phyloP scores from a whole-genome alignment of 2,113 vertebrate genomes.

The Burhinus oedicnemus region DNA sequence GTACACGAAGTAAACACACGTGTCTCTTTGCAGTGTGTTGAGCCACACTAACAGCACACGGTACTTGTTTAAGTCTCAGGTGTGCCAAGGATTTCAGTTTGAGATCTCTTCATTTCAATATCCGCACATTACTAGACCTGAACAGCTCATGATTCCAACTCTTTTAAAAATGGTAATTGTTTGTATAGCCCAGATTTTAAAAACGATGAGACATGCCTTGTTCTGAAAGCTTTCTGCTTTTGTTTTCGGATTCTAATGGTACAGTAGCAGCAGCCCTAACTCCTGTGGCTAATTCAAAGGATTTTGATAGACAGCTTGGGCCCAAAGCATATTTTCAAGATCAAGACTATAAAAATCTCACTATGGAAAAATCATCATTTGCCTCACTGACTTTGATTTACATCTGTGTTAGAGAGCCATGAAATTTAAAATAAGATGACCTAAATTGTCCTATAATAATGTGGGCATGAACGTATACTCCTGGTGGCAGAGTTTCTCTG shows the following conservation, averaged over 20 bases:
- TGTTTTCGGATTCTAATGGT: conserved; percentile 23
- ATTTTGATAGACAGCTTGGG: not conserved
- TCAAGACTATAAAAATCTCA: conserved; percentile 42
- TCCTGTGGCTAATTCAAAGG: conserved; percentile 14
- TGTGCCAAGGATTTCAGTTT: not conserved
- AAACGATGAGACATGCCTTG: not conserved
- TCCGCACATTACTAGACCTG: not conserved
- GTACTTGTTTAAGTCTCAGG: not conserved
- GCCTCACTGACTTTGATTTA: conserved; percentile 67
- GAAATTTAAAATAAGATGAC: conserved; percentile 58
- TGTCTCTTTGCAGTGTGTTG: not conserved
- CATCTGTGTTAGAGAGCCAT: conserved; percentile 50
- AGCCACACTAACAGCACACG: not conserved
- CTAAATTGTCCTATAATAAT: conserved; percentile 63
- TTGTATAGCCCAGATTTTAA: not conserved
- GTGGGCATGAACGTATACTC: not conserved
- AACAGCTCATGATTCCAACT: not conserved
- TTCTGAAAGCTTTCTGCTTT: conserved; percentile 17
- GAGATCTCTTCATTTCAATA: not conserved
- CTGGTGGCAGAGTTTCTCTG: conserved; percentile 20
- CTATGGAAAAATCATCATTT: conserved; percentile 56
- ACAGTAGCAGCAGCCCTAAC: not conserved
- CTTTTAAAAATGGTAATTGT: not conserved
- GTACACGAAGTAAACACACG: rapidly evolving
- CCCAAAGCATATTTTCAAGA: conserved; percentile 40